phyloP scores from a whole-genome alignment of 2,113 vertebrate genomes.

The Prolemur simus region DNA sequence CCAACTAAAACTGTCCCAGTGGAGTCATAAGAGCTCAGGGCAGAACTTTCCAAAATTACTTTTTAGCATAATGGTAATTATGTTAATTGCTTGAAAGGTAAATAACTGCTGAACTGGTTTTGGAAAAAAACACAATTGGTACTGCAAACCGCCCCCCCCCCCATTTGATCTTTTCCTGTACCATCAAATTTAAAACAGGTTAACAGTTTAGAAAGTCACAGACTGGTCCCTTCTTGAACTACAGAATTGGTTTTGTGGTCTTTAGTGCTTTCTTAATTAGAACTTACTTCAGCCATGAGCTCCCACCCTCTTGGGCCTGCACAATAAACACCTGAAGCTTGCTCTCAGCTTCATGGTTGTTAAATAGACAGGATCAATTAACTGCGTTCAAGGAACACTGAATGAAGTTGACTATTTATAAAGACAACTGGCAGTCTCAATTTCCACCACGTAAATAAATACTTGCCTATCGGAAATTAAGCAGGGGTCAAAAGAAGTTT shows the following conservation, averaged over 20 bases:
- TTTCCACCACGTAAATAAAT: conserved; percentile 33
- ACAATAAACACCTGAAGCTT: conserved; percentile 44
- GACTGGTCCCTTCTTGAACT: neutral
- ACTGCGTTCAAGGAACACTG: neutral
- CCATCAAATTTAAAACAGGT: conserved; percentile 60
- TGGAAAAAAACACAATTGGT: conserved; percentile 60
- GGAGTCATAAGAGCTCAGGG: conserved; percentile 84
- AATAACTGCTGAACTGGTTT: conserved; percentile 87
- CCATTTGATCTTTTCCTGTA: conserved; percentile 15
- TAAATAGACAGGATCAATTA: conserved; percentile 47
- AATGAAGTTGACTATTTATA: conserved; percentile 25
- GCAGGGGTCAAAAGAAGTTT: neutral
- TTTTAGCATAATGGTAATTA: conserved; percentile 88
- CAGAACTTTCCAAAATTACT: conserved; percentile 88
- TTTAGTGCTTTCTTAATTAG: neutral
- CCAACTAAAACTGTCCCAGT: conserved; percentile 86
- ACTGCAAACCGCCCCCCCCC: conserved; percentile 32
- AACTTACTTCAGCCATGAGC: neutral
- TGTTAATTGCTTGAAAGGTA: conserved; percentile 89
- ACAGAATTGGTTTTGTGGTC: neutral
- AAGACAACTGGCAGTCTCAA: conserved; percentile 28
- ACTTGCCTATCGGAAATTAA: neutral
- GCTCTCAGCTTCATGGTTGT: neutral
- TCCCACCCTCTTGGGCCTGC: neutral
- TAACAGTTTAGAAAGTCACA: conserved; percentile 45